Conservation (phyloP, 2,113 vertebrate genomes). For the Ophthalmolycus amberensis region DNA sequence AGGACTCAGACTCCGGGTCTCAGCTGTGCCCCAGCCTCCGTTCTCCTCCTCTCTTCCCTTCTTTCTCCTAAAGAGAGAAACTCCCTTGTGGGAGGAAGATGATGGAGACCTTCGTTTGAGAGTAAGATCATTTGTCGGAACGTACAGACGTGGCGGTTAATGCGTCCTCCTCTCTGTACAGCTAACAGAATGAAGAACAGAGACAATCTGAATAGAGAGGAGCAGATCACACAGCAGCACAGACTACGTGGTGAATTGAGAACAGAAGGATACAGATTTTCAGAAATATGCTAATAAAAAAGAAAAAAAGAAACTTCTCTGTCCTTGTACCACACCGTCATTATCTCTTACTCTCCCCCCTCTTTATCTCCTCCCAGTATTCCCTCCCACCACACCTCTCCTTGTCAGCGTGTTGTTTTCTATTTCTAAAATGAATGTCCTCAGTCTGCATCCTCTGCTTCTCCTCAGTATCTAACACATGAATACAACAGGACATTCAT, state of each 20-base stretch:
- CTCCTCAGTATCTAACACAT: conserved; percentile 3
- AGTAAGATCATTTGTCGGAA: not conserved
- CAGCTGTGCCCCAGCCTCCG: not conserved
- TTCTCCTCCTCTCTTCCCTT: not conserved
- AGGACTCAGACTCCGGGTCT: too few relatives aligned
- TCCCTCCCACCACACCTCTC: conserved; percentile 17
- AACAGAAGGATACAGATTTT: not conserved
- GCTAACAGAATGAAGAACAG: not conserved
- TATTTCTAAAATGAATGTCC: conserved; percentile 34
- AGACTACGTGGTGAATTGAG: not conserved
- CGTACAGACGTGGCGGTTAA: not conserved
- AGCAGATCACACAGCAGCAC: not conserved
- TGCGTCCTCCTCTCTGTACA: too few relatives aligned
- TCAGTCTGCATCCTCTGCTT: not conserved
- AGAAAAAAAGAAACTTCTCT: not conserved
- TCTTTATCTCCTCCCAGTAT: conserved; percentile 37
- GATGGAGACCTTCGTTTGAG: not conserved
- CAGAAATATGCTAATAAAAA: not conserved
- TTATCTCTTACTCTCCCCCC: not conserved
- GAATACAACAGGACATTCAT: not conserved
- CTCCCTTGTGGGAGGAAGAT: not conserved
- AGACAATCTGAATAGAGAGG: not conserved
- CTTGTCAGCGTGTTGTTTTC: conserved; percentile 32
- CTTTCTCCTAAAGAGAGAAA: not conserved
- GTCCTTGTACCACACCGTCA: not conserved